Evolutionary conservation across 2,888 invertebrate species (phyloP).

Genomic region (Dryobotodes eremita): DNA sequence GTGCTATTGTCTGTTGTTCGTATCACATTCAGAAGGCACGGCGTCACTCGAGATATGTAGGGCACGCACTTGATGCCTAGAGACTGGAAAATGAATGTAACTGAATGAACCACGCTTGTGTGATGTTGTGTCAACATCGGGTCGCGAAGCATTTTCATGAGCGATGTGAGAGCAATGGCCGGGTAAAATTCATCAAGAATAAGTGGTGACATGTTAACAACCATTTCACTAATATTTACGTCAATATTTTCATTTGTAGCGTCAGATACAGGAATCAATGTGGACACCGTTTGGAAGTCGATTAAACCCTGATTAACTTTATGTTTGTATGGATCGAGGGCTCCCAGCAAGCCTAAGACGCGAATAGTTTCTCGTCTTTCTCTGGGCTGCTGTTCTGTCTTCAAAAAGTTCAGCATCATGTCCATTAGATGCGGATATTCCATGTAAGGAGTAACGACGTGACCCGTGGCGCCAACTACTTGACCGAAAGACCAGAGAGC

Average conservation of each 20-base stretch:
- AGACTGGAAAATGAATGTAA: conserved; percentile 99
- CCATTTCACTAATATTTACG: conserved; percentile 96
- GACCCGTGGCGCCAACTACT: conserved; percentile 98
- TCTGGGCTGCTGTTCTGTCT: conserved; percentile 97
- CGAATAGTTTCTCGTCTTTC: conserved; percentile 97
- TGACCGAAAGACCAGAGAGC: conserved; percentile 99
- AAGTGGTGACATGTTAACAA: conserved; percentile 97
- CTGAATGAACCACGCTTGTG: conserved; percentile 98
- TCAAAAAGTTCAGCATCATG: conserved; percentile 97
- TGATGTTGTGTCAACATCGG: conserved; percentile 97
- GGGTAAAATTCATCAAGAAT: conserved; percentile 99
- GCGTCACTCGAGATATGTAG: conserved; percentile 97
- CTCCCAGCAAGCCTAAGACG: conserved; percentile 98
- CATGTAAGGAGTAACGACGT: conserved; percentile 98
- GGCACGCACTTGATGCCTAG: conserved; percentile 98
- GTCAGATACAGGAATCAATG: conserved; percentile 94
- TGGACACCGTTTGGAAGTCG: conserved; percentile 95
- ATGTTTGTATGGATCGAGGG: conserved; percentile 99
- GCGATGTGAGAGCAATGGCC: conserved; percentile 98
- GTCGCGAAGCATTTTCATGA: conserved; percentile 98
- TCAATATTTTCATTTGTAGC: conserved; percentile 91
- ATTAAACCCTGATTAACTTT: conserved; percentile 98
- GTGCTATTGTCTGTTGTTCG: conserved; percentile 94
- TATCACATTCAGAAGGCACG: conserved; percentile 96
- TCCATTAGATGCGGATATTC: conserved; percentile 98